A percentile compares a stretch with the other conserved stretches of the same genome.
These are phyloP conservation scores for Spicauda simplicius DNA, from an alignment of 2,888 invertebrate species.

Conservation along the genomic window DNA sequence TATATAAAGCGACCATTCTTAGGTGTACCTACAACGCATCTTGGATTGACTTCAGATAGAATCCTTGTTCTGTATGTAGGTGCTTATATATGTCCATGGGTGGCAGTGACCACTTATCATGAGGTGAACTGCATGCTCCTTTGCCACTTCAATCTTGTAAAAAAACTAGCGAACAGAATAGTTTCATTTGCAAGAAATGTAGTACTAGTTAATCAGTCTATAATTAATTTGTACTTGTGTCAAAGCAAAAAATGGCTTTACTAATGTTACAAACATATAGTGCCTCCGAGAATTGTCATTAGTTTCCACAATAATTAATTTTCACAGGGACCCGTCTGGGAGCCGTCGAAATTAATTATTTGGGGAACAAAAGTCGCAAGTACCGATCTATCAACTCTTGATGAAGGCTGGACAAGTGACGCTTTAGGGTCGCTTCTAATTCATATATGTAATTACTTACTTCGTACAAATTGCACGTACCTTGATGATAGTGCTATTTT, in stretches of 20 bases:
- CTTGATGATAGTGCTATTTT: no score
- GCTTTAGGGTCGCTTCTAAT: conserved; percentile 33
- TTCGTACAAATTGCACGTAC: no score
- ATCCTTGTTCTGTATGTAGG: no score
- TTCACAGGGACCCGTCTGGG: conserved; percentile 16
- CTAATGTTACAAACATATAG: not conserved
- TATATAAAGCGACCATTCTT: no score
- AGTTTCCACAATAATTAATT: conserved; percentile 31
- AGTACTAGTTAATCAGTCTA: not conserved
- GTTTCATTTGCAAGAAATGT: no score
- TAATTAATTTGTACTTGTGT: not conserved
- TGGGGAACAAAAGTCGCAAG: conserved; percentile 49
- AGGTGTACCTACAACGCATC: no score
- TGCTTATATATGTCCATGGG: no score
- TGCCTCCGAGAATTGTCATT: conserved; percentile 4
- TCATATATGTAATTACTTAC: not conserved
- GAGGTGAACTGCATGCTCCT: no score
- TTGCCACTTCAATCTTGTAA: no score
- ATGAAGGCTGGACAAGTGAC: conserved; percentile 48
- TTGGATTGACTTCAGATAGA: no score
- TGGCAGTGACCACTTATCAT: no score
- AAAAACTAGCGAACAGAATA: no score
- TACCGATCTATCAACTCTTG: conserved; percentile 48
- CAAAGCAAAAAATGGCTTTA: not conserved
- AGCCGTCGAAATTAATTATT: conserved; percentile 47